Base-by-base conservation (phyloP, 2,113 vertebrate genomes). In the Chloropsis cyanopogon region DNA sequence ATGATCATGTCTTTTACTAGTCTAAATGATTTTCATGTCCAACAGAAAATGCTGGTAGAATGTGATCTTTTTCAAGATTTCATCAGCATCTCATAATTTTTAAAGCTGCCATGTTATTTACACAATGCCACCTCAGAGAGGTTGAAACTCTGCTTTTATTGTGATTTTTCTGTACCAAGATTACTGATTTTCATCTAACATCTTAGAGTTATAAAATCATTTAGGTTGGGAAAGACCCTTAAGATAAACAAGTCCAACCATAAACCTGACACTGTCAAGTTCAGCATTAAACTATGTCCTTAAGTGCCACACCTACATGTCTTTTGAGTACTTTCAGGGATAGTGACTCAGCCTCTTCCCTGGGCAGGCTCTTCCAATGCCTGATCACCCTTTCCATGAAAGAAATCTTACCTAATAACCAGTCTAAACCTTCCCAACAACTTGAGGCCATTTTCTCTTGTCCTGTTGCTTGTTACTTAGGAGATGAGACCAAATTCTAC, bases 401-500 rank as follows among this genome's bases (percentile, higher is more conserved):
- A 61, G 19, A 26, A 23, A 15, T 65, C 47, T 70, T 65, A 66
- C 41, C 63, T 28, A 29, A 46, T 50, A 39, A 7, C 31, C 20
- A 35, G 2, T 39, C 41, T 54, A 68, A 84, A 84, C 28, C 20
- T 31, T 23, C 46, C 28, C 2, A 8, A 15, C 13, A 33, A 42
- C 13, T 37, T 29, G 16, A 83, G 35, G 8, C 31, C 14, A 33
- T 52, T 76, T 76, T 54, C 6, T 57, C 18, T 76, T 29, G 26
- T 49, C 33, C 35, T 49, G 26, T 31, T n/a, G 11, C 49, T 57
- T 57, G 14, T 35, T 35, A 46, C 25, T 6, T 37, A 44, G 39
- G n/a, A 69, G 42, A 85, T 15, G 12, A 52, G 61, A 12, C 11
- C 0, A 0, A 41, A 3, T 11, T 63, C 49, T 25, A 18, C 4